A percentile compares a stretch with the other conserved stretches of the same genome.
Conservation (phyloP, 2,888 invertebrate genomes). For the Amphipyra berbera region DNA sequence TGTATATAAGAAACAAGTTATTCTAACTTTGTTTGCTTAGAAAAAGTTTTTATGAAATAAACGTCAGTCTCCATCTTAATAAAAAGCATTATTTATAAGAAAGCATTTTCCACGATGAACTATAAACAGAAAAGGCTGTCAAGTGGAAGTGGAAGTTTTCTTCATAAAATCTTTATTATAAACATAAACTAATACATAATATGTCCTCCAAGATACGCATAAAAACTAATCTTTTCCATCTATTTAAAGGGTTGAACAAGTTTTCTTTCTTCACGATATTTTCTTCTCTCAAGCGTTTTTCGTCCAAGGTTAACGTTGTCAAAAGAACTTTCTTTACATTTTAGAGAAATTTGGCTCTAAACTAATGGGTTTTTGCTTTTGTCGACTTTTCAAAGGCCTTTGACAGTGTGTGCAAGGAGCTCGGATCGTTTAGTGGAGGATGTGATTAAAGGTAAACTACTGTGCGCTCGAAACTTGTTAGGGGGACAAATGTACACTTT, state of each 20-base stretch:
- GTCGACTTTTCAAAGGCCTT: slow-evolving; percentile 28
- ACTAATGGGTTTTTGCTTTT: background rate
- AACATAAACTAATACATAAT: too few species aligned
- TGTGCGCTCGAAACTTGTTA: slow-evolving; percentile 32
- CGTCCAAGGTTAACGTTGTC: background rate
- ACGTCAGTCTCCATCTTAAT: slow-evolving; percentile 5
- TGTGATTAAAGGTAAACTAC: slow-evolving; percentile 31
- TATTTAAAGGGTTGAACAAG: background rate
- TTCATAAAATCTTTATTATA: background rate
- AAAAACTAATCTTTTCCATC: background rate
- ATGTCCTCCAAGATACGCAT: background rate
- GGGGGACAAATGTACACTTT: slow-evolving; percentile 28
- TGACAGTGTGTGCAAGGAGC: slow-evolving; percentile 27
- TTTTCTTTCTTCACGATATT: background rate
- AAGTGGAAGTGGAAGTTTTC: background rate
- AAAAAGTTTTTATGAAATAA: slow-evolving; percentile 10
- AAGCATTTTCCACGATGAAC: background rate
- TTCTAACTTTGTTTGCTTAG: slow-evolving; percentile 5
- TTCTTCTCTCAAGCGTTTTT: background rate
- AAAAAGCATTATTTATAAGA: slow-evolving; percentile 4
- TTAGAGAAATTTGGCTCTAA: background rate
- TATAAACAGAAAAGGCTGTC: background rate
- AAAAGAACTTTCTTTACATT: background rate
- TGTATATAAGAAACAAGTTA: background rate
- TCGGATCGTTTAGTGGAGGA: slow-evolving; percentile 6